Evolutionary conservation across 2,113 vertebrate species (phyloP).

Genomic region (Penelope pileata): DNA sequence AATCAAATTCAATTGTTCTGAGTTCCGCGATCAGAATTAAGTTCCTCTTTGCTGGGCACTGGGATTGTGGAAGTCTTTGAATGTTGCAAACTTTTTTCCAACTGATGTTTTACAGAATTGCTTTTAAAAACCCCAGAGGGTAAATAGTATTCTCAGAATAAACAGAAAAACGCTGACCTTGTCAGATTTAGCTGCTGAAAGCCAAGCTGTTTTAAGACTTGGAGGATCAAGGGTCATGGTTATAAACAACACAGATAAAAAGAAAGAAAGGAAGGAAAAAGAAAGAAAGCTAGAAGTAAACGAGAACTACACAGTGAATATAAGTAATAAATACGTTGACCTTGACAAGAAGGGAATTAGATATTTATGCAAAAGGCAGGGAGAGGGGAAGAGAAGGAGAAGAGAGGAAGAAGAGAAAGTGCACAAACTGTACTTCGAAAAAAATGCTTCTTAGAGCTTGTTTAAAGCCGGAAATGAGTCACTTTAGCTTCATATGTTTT

Average conservation of each 20-base stretch:
- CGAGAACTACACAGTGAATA: slow-evolving; percentile 33
- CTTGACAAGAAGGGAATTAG: slow-evolving; percentile 58
- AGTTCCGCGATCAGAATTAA: slow-evolving; percentile 41
- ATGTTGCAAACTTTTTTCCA: slow-evolving; percentile 73
- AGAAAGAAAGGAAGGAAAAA: slow-evolving; percentile 70
- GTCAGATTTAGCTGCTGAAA: slow-evolving; percentile 92
- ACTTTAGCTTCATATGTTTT: slow-evolving; percentile 90
- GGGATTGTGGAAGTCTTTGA: slow-evolving; percentile 61
- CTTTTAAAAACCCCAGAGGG: slow-evolving; percentile 91
- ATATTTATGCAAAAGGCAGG: slow-evolving; percentile 69
- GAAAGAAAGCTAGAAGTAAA: slow-evolving; percentile 62
- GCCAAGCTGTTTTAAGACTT: slow-evolving; percentile 90
- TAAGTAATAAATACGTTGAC: slow-evolving; percentile 71
- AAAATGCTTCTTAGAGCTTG: slow-evolving; percentile 77
- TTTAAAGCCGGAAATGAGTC: slow-evolving; percentile 90
- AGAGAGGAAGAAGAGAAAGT: slow-evolving; percentile 36
- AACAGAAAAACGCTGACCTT: slow-evolving; percentile 93
- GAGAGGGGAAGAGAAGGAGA: background rate
- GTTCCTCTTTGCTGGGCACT: slow-evolving; percentile 3
- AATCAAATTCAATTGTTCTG: background rate
- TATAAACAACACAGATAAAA: slow-evolving; percentile 86
- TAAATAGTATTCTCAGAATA: slow-evolving; percentile 93
- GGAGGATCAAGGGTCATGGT: slow-evolving; percentile 88
- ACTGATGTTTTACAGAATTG: slow-evolving; percentile 90
- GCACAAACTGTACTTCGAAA: slow-evolving; percentile 45